Conservation (phyloP, 2,888 invertebrate species). For the Orthosia gothica region DNA sequence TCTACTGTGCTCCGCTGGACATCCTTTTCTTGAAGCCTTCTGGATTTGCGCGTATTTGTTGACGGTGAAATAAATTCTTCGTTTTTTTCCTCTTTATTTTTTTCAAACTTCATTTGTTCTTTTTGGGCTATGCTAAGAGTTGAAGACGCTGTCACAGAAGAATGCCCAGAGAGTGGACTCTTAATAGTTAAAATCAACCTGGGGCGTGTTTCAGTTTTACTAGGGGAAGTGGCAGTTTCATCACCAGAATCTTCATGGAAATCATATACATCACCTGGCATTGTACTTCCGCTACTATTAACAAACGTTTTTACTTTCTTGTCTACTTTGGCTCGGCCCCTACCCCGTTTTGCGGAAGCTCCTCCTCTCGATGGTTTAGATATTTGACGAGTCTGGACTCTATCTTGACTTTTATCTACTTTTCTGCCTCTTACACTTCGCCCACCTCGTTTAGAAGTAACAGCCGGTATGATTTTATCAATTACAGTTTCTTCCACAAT, state of each 20-base stretch:
- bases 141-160: slow-evolving; percentile 83
- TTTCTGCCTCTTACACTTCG: slow-evolving; percentile 86
- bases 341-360: slow-evolving; percentile 85
- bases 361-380: slow-evolving; percentile 84
- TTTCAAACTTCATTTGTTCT: slow-evolving; percentile 83
- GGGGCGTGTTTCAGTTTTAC: slow-evolving; percentile 92
- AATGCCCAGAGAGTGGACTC: slow-evolving; percentile 91
- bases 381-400: slow-evolving; percentile 88
- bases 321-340: slow-evolving; percentile 90
- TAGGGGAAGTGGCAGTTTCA: slow-evolving; percentile 90
- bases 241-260: slow-evolving; percentile 98
- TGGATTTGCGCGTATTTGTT: slow-evolving; percentile 95
- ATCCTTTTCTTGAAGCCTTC: slow-evolving; percentile 95
- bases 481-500: slow-evolving; percentile 67
- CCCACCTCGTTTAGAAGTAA: slow-evolving; percentile 83
- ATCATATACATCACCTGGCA: slow-evolving; percentile 96
- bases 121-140: slow-evolving; percentile 84
- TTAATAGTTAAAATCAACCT: slow-evolving; percentile 96
- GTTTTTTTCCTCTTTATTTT: slow-evolving; percentile 87
- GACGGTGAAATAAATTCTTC: slow-evolving; percentile 93
- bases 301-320: slow-evolving; percentile 88
- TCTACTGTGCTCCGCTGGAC: slow-evolving; percentile 95
- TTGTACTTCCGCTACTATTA: slow-evolving; percentile 91
- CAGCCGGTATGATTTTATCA: slow-evolving; percentile 68
- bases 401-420: slow-evolving; percentile 82